Conservation (phyloP, 2,888 invertebrate species). For the Hirtodrosophila confusa region DNA sequence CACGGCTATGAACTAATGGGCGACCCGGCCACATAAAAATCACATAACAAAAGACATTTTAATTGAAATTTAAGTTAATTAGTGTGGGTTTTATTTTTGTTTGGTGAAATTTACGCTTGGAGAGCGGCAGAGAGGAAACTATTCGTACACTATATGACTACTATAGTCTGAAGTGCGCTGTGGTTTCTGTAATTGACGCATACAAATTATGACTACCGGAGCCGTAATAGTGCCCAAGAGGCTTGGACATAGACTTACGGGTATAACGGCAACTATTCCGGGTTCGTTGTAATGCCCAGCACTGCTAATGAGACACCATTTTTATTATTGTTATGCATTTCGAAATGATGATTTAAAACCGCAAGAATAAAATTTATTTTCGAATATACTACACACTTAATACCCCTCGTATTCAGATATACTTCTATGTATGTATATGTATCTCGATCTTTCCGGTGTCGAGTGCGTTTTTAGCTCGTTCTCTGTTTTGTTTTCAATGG, state of each 20-base stretch:
- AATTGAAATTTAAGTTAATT: conserved; percentile 81
- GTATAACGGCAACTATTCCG: conserved; percentile 35
- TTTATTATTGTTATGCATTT: conserved; percentile 49
- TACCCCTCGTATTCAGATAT: no score
- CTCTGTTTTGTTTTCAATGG: conserved; percentile 62
- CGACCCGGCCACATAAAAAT: conserved; percentile 67
- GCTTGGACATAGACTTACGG: conserved; percentile 2
- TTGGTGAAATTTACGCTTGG: conserved; percentile 42
- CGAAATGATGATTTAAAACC: conserved; percentile 69
- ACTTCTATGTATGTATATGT: conserved; percentile 2
- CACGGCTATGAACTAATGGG: conserved; percentile 72
- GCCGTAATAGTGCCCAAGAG: neutral
- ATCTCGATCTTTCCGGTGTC: conserved; percentile 56
- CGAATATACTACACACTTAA: conserved; percentile 7
- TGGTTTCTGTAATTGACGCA: conserved; percentile 61
- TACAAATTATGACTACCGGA: conserved; percentile 46
- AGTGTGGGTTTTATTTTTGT: conserved; percentile 53
- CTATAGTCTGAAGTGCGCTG: conserved; percentile 19
- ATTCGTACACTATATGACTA: neutral
- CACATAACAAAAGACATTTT: conserved; percentile 79
- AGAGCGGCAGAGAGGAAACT: conserved; percentile 8
- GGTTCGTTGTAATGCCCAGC: conserved; percentile 35
- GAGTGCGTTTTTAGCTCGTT: conserved; percentile 32
- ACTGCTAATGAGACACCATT: conserved; percentile 64
- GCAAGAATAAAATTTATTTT: conserved; percentile 55